Evolutionary conservation across 2,888 invertebrate species (phyloP).

Genomic region (Gerris lacustris): DNA sequence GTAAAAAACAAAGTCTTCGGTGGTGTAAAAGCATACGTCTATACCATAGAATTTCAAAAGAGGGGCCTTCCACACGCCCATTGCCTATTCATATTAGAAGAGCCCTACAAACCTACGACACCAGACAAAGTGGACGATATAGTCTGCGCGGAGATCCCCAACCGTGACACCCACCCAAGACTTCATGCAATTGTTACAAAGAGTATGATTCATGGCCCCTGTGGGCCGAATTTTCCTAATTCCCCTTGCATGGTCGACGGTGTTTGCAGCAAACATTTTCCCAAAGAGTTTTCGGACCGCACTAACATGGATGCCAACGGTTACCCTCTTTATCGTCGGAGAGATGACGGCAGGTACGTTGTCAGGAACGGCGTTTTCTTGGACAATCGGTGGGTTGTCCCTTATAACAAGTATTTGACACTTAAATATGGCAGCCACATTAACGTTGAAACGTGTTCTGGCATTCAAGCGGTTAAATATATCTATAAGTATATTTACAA

Average conservation of each 20-base stretch:
- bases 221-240: not conserved
- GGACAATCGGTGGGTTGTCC: not conserved
- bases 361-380: not conserved
- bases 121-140: not conserved
- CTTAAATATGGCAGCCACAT: not conserved
- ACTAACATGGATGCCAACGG: not conserved
- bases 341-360: not conserved
- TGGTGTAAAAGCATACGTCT: not conserved
- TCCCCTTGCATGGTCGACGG: not conserved
- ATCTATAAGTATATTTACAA: not conserved
- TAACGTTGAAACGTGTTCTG: constrained; percentile 3
- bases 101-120: not conserved
- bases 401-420: not conserved
- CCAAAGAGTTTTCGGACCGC: not conserved
- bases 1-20: not conserved
- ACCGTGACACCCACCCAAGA: not conserved
- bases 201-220: not conserved
- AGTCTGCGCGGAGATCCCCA: not conserved
- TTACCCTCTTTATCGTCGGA: not conserved
- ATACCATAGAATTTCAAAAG: not conserved
- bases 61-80: not conserved
- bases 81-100: not conserved
- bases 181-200: not conserved
- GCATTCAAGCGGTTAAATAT: not conserved
- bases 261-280: not conserved